Evolutionary conservation across 2,888 invertebrate species (phyloP), one percentile per base, ranked within the genome.

Genomic region (Neoaliturus tenellus): DNA sequence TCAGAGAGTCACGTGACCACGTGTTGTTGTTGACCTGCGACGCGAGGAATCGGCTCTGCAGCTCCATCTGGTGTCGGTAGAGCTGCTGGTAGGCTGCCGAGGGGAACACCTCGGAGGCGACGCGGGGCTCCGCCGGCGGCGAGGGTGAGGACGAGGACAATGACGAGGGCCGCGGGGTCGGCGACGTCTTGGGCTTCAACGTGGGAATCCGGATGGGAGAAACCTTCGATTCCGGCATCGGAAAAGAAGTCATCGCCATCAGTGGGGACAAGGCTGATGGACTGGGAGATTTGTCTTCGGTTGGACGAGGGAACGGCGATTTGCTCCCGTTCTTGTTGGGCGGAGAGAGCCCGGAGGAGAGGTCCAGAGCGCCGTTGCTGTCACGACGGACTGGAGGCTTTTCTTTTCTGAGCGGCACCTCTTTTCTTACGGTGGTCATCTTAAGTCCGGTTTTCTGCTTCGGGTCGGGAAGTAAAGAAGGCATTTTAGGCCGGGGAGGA

Each of bases 401-500:
- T 35, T 83, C 82, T 35, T 83, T 85, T 14, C 83, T 83, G 6
- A 82, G 69, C 0, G 78, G 82, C 31, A 84, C 81, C 39, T 84
- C 84, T 58, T 85, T 84, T 44, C 83, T 82, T 3, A 83, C 84
- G 14, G 85, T 85, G n/a, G 85, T 83, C 84, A 85, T 82, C 25
- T 85, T 85, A 6, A 84, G 33, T 5, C 83, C 85, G 20, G 82
- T 82, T 55, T 67, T 71, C 12, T 82, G 83, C 39, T 86, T 86
- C 25, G 62, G 33, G 20, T 85, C 85, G 25, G 81, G 51, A 3
- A 82, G 10, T 14, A 69, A n/a, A 12, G 85, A 71, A 12, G 84
- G 83, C 12, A 85, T 55, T 83, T 87, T 86, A 0, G 85, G 81
- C 23, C 85, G 84, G 10, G 85, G 86, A 23, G 87, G 85, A 8